Conservation (phyloP, 2,113 vertebrate species). For the Vimba vimba region DNA sequence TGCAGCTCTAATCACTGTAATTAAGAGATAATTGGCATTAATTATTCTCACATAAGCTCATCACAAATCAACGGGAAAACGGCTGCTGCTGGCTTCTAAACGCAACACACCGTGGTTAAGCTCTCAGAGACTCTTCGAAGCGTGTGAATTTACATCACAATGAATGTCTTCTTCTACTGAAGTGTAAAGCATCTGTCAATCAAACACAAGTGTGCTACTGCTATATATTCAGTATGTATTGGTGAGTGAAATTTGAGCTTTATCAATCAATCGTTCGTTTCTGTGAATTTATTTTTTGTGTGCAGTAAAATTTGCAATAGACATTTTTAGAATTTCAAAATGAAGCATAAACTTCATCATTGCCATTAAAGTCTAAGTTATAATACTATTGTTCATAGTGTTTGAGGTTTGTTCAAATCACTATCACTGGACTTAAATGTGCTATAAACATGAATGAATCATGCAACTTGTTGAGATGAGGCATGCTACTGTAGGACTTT, state of each 20-base stretch:
- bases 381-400: not conserved
- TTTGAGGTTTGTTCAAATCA: too few species aligned
- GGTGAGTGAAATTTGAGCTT: not conserved
- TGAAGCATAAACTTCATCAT: not conserved
- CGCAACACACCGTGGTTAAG: constrained; percentile 85
- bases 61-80: constrained; percentile 93
- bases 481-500: too few species aligned
- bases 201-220: not conserved
- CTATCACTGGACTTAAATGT: too few species aligned
- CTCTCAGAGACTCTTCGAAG: constrained; percentile 3
- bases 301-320: not conserved
- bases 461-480: too few species aligned
- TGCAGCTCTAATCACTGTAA: constrained; percentile 95
- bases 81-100: constrained; percentile 87
- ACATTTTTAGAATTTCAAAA: not conserved
- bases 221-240: not conserved
- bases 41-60: constrained; percentile 97
- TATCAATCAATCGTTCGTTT: not conserved
- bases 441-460: too few species aligned
- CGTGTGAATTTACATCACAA: constrained; percentile 8
- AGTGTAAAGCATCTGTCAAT: constrained; percentile 12
- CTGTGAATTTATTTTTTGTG: not conserved
- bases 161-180: constrained; percentile 15
- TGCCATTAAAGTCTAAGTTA: not conserved
- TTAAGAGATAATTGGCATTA: constrained; percentile 97